phyloP scores from a whole-genome alignment of 2,888 invertebrate genomes.

The Eupithecia insigniata region DNA sequence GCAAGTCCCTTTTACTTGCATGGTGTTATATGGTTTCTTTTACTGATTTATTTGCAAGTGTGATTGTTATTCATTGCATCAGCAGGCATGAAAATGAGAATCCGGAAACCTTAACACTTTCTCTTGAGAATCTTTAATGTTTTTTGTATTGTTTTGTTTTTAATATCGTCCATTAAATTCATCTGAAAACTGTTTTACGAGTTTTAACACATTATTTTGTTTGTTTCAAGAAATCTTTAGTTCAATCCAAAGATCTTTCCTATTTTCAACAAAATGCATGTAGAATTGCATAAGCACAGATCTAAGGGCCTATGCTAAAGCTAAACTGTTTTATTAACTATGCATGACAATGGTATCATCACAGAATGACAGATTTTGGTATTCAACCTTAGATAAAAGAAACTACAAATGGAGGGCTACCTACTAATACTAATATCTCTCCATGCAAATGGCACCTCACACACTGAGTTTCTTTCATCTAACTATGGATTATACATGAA shows the following conservation, averaged over 20 bases:
- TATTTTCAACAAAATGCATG: too few species aligned
- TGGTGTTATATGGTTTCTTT: conserved; percentile 8
- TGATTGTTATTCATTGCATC: not conserved
- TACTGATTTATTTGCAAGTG: not conserved
- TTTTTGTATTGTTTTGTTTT: not conserved
- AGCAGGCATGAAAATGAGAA: not conserved
- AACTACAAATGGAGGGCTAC: not conserved
- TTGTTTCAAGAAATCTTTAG: not conserved
- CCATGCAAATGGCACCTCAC: not conserved
- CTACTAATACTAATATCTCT: too few species aligned
- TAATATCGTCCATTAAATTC: not conserved
- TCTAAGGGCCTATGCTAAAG: too few species aligned
- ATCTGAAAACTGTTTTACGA: not conserved
- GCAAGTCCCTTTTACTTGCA: conserved; percentile 37
- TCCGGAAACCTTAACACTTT: not conserved
- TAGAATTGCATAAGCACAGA: too few species aligned
- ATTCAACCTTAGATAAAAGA: not conserved
- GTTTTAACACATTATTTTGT: not conserved
- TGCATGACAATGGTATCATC: not conserved
- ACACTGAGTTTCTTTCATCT: not conserved
- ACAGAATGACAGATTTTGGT: not conserved
- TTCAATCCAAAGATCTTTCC: not conserved
- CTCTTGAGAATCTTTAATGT: not conserved
- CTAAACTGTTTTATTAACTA: too few species aligned
- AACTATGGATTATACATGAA: not conserved